A percentile compares a stretch with the other conserved stretches of the same genome.
These are phyloP conservation scores for Harmothoe impar DNA, from an alignment of 2,888 invertebrate species.

Conservation along the genomic window DNA sequence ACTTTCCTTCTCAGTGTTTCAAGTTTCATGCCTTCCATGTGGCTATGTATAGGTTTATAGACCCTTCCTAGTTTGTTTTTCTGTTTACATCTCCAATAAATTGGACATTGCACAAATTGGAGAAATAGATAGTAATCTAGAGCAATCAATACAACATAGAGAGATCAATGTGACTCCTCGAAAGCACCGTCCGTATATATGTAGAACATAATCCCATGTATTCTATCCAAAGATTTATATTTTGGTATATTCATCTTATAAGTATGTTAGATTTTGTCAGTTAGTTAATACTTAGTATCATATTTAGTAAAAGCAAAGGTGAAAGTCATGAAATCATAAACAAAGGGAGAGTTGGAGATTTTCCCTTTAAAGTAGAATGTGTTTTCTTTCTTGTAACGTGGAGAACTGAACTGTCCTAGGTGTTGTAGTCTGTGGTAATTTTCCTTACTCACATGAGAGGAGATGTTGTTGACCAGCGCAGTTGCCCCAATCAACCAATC, in stretches of 20 bases:
- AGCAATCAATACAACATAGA: too few species aligned
- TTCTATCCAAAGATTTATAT: background rate
- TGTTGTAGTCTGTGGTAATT: background rate
- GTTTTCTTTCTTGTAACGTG: background rate
- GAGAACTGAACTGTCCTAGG: background rate
- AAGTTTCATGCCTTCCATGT: too few species aligned
- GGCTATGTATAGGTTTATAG: background rate
- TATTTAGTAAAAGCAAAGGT: conserved; percentile 35
- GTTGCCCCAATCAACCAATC: background rate
- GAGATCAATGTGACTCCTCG: conserved; percentile 2
- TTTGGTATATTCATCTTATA: background rate
- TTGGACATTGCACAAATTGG: too few species aligned
- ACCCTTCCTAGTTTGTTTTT: background rate
- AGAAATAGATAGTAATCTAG: too few species aligned
- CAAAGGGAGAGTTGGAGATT: background rate
- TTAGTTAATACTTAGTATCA: conserved; percentile 28
- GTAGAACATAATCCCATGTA: background rate
- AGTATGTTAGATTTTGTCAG: conserved; percentile 40
- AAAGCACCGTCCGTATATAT: conserved; percentile 27
- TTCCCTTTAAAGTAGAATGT: conserved; percentile 1
- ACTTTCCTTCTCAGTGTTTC: too few species aligned
- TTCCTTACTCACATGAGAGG: background rate
- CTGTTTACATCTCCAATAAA: too few species aligned
- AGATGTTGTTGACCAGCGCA: background rate
- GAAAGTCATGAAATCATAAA: conserved; percentile 20